Evolutionary conservation across 2,113 vertebrate genomes (phyloP), one percentile per base, ranked within the genome.

Genomic region (Henicopernis longicauda): DNA sequence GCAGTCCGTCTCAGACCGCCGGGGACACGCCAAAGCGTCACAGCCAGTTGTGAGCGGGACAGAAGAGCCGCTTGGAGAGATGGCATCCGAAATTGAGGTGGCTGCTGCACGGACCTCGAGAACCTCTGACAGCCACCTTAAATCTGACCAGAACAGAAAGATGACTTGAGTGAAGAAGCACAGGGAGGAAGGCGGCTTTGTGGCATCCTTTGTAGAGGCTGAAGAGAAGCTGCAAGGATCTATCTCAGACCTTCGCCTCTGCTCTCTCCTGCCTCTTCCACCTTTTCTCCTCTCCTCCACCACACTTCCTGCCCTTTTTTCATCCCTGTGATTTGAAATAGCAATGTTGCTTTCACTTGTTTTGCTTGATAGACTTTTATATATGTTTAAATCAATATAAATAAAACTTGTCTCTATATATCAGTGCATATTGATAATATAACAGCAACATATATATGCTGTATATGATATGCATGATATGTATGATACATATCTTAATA

Each of bases 331-430:
- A 21, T 81, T 71, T 95, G 62, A 38, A 86, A 58, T 9, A 95
- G 11, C 26, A n/a, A 67, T 31, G 42, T 79, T 93, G 52, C 21
- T 95, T 96, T 94, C 67, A 34, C 71, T 94, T 94, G 27, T 19
- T 89, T 96, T 78, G 13, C 61, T 88, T 47, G 38, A 50, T 71
- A 69, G 23, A 58, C 5, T 45, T 67, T 55, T 47, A 54, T 16
- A 15, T 79, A 32, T 21, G 25, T 82, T 80, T 71, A 50, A 80
- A 76, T 45, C 7, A 63, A 55, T 52, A 32, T 31, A 22, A 59
- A 91, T 45, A 7, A 81, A 93, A 45, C 12, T 20, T 36, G 19
- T 58, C 9, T 54, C 73, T 71, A 2, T 17, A 16, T 27, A 59
- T 57, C 11, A 55, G 26, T 44, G 13, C 16, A 57, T 61, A 40